phyloP scores from a whole-genome alignment of 92 coral and sea anemone genomes.

The Porites rus region DNA sequence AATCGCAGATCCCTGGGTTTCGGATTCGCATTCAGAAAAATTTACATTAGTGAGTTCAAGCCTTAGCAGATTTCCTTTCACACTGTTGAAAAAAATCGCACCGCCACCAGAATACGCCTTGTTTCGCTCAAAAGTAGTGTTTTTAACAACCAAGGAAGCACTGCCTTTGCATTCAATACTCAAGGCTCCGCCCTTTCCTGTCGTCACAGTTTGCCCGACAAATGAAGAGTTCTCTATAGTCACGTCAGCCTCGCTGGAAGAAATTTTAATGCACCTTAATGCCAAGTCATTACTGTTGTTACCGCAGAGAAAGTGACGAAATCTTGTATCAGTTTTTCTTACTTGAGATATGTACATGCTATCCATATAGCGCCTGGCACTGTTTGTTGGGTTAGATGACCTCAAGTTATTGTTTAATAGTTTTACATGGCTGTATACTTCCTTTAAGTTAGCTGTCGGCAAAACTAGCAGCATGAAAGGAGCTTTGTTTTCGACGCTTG shows the following conservation, averaged over 20 bases:
- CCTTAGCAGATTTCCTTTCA: background rate
- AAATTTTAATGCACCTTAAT: conserved; percentile 36
- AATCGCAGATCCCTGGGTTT: conserved; percentile 17
- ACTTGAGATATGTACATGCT: conserved; percentile 20
- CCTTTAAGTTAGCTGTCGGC: conserved; percentile 3
- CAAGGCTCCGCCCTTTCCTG: conserved; percentile 33
- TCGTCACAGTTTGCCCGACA: conserved; percentile 4
- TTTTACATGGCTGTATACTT: conserved; percentile 11
- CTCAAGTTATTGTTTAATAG: conserved; percentile 22
- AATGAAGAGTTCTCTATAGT: conserved; percentile 28
- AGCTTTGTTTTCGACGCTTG: conserved; percentile 12
- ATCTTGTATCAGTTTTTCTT: conserved; percentile 10
- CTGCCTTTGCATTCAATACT: background rate
- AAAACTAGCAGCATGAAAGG: conserved; percentile 19
- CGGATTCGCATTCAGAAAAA: conserved; percentile 24
- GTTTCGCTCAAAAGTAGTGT: conserved; percentile 38
- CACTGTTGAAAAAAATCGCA: conserved; percentile 22
- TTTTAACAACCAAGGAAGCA: conserved; percentile 15
- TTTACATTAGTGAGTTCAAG: conserved; percentile 30
- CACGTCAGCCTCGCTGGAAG: conserved; percentile 6
- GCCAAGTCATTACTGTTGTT: conserved; percentile 25
- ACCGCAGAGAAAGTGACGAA: conserved; percentile 11
- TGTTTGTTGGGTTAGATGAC: background rate
- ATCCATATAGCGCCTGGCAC: conserved; percentile 1
- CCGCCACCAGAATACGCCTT: conserved; percentile 36